Evolutionary conservation across 53 echinoderm and acorn worm genomes (phyloP), one percentile per base, ranked within the genome.

Genomic region (Actinopyga echinites): DNA sequence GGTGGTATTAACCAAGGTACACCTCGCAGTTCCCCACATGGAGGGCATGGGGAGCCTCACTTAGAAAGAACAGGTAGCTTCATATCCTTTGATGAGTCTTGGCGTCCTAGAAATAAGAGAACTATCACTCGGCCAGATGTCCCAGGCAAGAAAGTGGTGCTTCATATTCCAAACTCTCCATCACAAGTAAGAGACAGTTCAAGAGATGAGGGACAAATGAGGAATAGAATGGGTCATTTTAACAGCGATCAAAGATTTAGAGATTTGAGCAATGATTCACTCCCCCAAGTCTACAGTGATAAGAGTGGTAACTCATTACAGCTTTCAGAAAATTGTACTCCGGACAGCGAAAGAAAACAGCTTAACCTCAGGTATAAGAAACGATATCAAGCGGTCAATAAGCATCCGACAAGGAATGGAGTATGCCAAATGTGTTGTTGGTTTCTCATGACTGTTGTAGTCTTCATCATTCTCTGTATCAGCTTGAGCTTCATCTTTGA

Each of bases 31-130:
- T 25, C 21, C 11, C 24, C 23, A 19, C 21, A 25, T 77, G 12
- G 12, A 6, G n/a, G 21, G 13, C 25, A 30, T 8, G 15, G 30
- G 2, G 56, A 55, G 2, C 17, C 5, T 11, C 71, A 71, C 40
- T 22, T 13, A 5, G 55, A 77, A 29, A 77, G 56, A 77, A 56
- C 32, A 2, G 45, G 77, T 32, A 77, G 77, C 21, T 77, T 77
- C 77, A 55, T 77, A 26, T 55, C 77, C 13, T 77, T 77, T 0
- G 44, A 62, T 26, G 30, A 62, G 12, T 62, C 62, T 26, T 23
- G n/a, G 5, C 62, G 28, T 62, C 28, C 26, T 62, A 5, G 15
- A 8, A 11, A 3, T 29, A 21, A 62, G 26, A 62, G 62, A 13
- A 29, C 62, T 21, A 0, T 10, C 62, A 62, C 62, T 5, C 1